Conservation (phyloP, 2,113 vertebrate species). For the Eublepharis macularius region DNA sequence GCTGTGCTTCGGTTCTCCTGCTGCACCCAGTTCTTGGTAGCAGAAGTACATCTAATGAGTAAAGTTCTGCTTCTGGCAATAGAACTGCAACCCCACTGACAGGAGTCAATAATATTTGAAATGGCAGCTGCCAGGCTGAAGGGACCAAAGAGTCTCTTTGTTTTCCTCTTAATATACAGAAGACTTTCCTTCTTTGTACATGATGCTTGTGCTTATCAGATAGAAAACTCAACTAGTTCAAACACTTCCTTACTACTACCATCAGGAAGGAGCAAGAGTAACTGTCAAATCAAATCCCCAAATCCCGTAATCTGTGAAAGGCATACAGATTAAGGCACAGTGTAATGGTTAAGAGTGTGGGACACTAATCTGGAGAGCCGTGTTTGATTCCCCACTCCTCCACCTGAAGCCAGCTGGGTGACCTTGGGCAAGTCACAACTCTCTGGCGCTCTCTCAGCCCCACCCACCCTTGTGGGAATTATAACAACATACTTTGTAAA, state of each 20-base stretch:
- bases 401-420: no score
- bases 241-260: not conserved
- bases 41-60: not conserved
- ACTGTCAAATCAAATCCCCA: conserved; percentile 5
- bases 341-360: no score
- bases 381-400: no score
- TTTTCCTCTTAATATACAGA: conserved; percentile 2
- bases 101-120: conserved; percentile 20
- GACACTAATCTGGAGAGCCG: no score
- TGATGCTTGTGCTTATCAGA: not conserved
- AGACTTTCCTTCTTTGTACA: not conserved
- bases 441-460: no score
- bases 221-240: conserved; percentile 5
- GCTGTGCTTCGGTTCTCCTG: not conserved
- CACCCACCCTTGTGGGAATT: no score
- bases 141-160: not conserved
- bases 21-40: conserved; percentile 18
- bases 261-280: not conserved
- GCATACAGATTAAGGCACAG: no score
- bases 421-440: no score
- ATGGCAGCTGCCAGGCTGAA: not conserved
- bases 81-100: not conserved
- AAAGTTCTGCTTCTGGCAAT: not conserved
- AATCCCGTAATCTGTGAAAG: not conserved
- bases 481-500: no score